These are phyloP conservation scores for Teleogryllus occipitalis DNA, from an alignment of 1,140 invertebrate species.

Conservation along the genomic window DNA sequence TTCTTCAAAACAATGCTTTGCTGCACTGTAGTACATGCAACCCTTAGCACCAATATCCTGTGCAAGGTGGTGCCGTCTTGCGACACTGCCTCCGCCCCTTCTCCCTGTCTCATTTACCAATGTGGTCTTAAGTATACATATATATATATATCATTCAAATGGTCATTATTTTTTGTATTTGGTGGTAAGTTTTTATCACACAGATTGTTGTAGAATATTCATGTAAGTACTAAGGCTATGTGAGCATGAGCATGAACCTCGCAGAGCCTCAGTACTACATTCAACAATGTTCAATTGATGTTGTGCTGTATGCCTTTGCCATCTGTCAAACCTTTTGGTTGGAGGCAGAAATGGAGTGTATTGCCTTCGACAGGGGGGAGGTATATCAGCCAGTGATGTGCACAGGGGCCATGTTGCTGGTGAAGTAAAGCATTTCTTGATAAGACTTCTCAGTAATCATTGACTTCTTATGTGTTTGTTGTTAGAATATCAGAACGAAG, in stretches of 20 bases:
- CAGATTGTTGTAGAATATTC: background rate
- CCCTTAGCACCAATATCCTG: slow-evolving; percentile 5
- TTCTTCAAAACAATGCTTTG: slow-evolving; percentile 20
- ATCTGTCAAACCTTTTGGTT: background rate
- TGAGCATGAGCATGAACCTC: background rate
- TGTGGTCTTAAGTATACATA: background rate
- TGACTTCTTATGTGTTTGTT: background rate
- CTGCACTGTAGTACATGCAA: slow-evolving; percentile 23
- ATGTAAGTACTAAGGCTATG: background rate
- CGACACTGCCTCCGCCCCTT: background rate
- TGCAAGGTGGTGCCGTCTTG: background rate
- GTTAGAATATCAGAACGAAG: slow-evolving; percentile 14
- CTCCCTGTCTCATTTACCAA: background rate
- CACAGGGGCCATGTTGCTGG: background rate
- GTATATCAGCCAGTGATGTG: background rate
- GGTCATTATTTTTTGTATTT: background rate
- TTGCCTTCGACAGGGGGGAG: background rate
- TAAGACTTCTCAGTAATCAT: background rate
- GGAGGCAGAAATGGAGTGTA: background rate
- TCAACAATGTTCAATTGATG: background rate
- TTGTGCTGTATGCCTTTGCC: background rate
- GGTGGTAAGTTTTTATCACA: background rate
- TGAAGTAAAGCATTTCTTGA: background rate
- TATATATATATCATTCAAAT: background rate
- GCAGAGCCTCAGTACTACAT: background rate